These are phyloP conservation scores for Pampusana beccarii DNA, from an alignment of 2,113 vertebrate genomes.

Conservation along the genomic window DNA sequence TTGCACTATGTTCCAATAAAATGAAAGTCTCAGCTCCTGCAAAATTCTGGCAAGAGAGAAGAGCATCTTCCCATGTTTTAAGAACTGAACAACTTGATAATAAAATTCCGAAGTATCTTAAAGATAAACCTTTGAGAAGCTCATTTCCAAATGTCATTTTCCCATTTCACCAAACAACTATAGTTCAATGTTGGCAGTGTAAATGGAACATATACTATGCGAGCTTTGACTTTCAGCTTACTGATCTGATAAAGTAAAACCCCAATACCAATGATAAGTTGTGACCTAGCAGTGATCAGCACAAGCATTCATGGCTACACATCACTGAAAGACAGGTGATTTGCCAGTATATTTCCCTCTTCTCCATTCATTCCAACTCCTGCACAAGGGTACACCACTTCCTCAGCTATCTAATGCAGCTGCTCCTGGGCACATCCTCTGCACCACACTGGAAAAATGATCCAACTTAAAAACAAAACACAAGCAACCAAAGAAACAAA, in stretches of 20 bases:
- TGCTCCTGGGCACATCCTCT: background rate
- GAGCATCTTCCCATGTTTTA: background rate
- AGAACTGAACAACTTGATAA: background rate
- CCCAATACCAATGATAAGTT: background rate
- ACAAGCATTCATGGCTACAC: rapidly evolving
- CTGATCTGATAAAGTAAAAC: background rate
- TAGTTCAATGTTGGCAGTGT: rapidly evolving
- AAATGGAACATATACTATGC: background rate
- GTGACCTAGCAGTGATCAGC: background rate
- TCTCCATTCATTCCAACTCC: background rate
- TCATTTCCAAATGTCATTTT: background rate
- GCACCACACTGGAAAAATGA: background rate
- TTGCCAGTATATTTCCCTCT: background rate
- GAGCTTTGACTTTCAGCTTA: background rate
- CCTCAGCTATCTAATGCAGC: background rate
- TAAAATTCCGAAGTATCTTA: background rate
- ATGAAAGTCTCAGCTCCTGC: background rate
- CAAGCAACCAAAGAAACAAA: too few relatives aligned
- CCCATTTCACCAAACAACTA: background rate
- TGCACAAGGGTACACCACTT: background rate
- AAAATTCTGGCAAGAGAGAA: background rate
- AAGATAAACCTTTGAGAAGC: background rate
- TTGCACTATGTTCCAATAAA: background rate
- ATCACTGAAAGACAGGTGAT: background rate
- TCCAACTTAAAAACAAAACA: too few relatives aligned